Base-by-base conservation (phyloP, 2,888 invertebrate genomes). In the Polia nebulosa region DNA sequence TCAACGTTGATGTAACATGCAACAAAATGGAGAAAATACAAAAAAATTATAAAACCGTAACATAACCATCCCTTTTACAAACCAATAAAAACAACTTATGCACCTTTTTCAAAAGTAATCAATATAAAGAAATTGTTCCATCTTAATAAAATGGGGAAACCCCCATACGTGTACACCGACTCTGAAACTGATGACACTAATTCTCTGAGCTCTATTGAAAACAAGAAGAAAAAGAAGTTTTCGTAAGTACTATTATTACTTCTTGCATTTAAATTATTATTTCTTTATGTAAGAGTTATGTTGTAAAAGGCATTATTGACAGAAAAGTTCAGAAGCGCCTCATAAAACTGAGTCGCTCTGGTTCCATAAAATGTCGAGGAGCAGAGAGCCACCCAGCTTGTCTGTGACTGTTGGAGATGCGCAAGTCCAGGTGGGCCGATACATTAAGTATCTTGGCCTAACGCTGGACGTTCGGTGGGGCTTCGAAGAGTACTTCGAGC, bases 191-290 rank as follows among this genome's bases (percentile, higher is more conserved):
- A 92, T 22, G 90, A 89, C 6, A 88, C 90, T 0, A 69, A 69
- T 39, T 89, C 88, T 0, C 68, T 67, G 41, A 90, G 90, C 51
- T 92, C 92, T 0, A 60, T 83, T 0, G 92, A 92, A n/a, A 89
- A 87, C 0, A 92, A 91, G 71, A 90, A 91, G 66, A 92, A 91
- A 73, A 90, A 88, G 56, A 90, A 84, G 51, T 87, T 90, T 22
- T 91, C 91, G 91, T 91, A 59, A 88, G 91, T 89, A 70, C 52
- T n/a, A 27, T 51, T 49, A 17, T 17, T n/a, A 15, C 27, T 51
- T 51, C 11, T n/a, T 17, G 15, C 13, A 47, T 47, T 47, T 2
- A 25, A 15, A 25, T 25, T 20, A 44, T 44, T 11, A 20, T 4
- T 41, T 9, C 0, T 13, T 34, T 34, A 34, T n/a, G n/a, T n/a